These are phyloP conservation scores for Drosophila mayaguana DNA, from an alignment of 2,888 invertebrate species.

Conservation along the genomic window DNA sequence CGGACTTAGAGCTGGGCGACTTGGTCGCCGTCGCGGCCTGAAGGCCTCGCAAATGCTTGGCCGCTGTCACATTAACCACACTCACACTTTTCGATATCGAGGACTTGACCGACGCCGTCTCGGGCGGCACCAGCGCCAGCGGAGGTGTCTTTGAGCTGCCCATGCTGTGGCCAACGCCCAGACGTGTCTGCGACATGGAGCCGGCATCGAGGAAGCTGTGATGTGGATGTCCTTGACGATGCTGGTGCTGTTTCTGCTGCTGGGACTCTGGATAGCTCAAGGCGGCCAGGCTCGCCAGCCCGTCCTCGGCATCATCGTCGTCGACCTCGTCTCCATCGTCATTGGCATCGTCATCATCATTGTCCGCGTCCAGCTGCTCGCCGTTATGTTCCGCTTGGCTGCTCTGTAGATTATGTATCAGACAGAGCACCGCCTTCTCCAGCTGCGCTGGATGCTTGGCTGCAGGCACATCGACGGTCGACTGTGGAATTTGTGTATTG, in stretches of 20 bases:
- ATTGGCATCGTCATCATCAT: constrained; percentile 19
- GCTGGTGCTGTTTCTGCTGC: constrained; percentile 1
- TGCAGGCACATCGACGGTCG: constrained; percentile 85
- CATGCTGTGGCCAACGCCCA: constrained; percentile 37
- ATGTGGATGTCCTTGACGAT: constrained; percentile 31
- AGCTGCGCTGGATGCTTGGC: constrained; percentile 90
- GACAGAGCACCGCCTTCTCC: constrained; percentile 90
- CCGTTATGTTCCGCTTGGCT: constrained; percentile 65
- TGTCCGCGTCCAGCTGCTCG: constrained; percentile 36
- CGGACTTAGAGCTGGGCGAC: constrained; percentile 40
- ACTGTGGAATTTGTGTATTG: constrained; percentile 85
- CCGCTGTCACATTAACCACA: constrained; percentile 83
- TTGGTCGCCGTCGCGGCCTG: constrained; percentile 41
- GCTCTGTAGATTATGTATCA: constrained; percentile 86
- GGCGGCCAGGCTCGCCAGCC: constrained; percentile 30
- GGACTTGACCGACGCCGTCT: constrained; percentile 83
- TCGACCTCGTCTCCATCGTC: constrained; percentile 22
- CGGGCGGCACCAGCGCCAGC: constrained; percentile 84
- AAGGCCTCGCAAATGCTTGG: constrained; percentile 74
- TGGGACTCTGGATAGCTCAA: constrained; percentile 4
- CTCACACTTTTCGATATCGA: constrained; percentile 85
- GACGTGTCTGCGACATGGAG: constrained; percentile 51
- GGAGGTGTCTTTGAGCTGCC: constrained; percentile 81
- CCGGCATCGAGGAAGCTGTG: constrained; percentile 26
- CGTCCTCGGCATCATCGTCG: constrained; percentile 39